A percentile compares a stretch with the other conserved stretches of the same genome.
Conservation (phyloP, 2,888 invertebrate species). For the Cheilosia soror region DNA sequence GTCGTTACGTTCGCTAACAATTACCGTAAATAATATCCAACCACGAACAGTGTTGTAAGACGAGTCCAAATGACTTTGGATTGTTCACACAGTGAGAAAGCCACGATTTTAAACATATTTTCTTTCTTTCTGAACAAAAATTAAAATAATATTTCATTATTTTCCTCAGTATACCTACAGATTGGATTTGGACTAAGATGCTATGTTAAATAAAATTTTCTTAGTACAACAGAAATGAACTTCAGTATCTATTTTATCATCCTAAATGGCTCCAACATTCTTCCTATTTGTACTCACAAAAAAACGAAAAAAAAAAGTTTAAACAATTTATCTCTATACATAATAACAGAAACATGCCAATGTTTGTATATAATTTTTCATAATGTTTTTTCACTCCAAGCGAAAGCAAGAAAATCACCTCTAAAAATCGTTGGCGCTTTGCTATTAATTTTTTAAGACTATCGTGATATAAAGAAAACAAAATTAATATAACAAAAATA, state of each 20-base stretch:
- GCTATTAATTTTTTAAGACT: slow-evolving; percentile 24
- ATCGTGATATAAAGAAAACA: slow-evolving; percentile 27
- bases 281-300: no score
- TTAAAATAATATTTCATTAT: no score
- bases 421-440: slow-evolving; percentile 51
- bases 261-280: background rate
- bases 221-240: slow-evolving; percentile 10
- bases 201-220: no score
- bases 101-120: no score
- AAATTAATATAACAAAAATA: background rate
- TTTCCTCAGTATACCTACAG: no score
- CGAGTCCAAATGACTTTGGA: no score
- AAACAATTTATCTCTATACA: background rate
- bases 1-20: no score
- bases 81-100: no score
- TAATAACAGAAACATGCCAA: slow-evolving; percentile 36
- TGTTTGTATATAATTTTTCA: background rate
- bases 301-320: background rate
- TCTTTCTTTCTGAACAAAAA: no score
- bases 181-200: no score
- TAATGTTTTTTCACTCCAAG: slow-evolving; percentile 32
- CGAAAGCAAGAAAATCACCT: slow-evolving; percentile 47
- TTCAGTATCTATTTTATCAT: background rate
- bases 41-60: no score
- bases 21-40: no score